A percentile compares a stretch with the other conserved stretches of the same genome.
These are phyloP conservation scores for Oreocharis arfaki DNA, from an alignment of 2,113 vertebrate species.

Conservation along the genomic window DNA sequence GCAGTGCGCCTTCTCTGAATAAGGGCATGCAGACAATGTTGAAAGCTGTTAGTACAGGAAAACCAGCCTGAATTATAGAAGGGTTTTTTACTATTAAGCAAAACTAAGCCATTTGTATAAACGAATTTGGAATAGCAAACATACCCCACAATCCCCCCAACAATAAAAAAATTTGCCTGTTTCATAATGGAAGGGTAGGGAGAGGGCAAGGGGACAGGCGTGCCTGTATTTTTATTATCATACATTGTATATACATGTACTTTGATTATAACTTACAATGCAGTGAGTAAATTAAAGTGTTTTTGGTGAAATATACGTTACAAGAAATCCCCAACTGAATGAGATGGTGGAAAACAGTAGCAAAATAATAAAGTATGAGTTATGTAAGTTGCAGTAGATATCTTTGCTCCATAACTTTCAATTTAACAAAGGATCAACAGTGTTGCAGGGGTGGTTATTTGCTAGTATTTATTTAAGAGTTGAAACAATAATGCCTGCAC, in stretches of 20 bases:
- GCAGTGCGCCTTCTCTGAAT: background rate
- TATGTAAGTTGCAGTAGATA: background rate
- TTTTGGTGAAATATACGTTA: background rate
- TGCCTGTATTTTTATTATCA: background rate
- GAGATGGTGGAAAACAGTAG: background rate
- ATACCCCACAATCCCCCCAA: accelerated
- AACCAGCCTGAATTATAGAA: background rate
- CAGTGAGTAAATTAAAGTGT: background rate
- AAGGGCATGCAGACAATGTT: background rate
- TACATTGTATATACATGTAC: background rate
- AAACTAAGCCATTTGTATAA: background rate
- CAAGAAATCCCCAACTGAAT: background rate
- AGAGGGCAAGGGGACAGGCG: accelerated
- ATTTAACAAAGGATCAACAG: background rate
- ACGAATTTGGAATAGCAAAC: background rate
- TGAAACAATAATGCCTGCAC: background rate
- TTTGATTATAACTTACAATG: background rate
- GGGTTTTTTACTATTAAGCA: background rate
- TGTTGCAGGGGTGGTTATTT: background rate
- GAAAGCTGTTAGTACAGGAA: background rate
- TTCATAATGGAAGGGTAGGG: background rate
- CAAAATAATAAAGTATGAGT: background rate
- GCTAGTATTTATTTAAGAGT: background rate
- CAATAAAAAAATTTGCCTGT: background rate
- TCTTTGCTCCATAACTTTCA: background rate